These are phyloP conservation scores for Elgaria multicarinata DNA, from an alignment of 2,113 vertebrate species.

Conservation along the genomic window DNA sequence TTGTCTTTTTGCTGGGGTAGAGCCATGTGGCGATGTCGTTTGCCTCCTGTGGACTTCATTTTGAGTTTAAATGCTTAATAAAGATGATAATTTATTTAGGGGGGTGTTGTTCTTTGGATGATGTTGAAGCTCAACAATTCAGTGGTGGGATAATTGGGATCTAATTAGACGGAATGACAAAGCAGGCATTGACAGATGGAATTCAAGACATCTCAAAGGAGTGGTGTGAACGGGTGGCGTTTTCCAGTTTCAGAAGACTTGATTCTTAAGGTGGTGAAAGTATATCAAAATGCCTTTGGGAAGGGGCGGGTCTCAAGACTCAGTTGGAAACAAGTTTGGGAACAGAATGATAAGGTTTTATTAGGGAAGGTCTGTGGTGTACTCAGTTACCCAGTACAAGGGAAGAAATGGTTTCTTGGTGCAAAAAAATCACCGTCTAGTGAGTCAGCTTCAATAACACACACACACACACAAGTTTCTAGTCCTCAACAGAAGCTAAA, in stretches of 20 bases:
- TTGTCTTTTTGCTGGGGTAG: neutral
- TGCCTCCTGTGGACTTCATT: neutral
- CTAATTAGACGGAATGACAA: slow-evolving; percentile 6
- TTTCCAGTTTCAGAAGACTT: neutral
- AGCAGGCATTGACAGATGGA: neutral
- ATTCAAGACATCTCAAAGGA: too few relatives aligned
- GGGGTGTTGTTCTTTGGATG: neutral
- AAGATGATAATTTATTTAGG: slow-evolving; percentile 19
- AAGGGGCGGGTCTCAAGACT: neutral
- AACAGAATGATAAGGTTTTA: neutral
- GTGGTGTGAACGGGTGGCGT: slow-evolving; percentile 18
- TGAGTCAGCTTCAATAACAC: neutral
- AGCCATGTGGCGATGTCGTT: neutral
- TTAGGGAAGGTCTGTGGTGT: slow-evolving; percentile 6
- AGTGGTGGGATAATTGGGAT: neutral
- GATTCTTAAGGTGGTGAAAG: neutral
- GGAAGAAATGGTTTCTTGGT: neutral
- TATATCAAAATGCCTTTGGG: neutral
- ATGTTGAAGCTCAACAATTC: neutral
- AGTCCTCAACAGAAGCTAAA: neutral
- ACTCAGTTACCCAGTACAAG: neutral
- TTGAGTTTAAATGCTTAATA: slow-evolving; percentile 14
- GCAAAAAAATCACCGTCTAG: neutral
- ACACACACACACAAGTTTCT: too few relatives aligned
- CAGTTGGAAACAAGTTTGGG: neutral